Evolutionary conservation across 2,797 vertebrate species (phyloP).

Genomic region (Falco rusticolus): DNA sequence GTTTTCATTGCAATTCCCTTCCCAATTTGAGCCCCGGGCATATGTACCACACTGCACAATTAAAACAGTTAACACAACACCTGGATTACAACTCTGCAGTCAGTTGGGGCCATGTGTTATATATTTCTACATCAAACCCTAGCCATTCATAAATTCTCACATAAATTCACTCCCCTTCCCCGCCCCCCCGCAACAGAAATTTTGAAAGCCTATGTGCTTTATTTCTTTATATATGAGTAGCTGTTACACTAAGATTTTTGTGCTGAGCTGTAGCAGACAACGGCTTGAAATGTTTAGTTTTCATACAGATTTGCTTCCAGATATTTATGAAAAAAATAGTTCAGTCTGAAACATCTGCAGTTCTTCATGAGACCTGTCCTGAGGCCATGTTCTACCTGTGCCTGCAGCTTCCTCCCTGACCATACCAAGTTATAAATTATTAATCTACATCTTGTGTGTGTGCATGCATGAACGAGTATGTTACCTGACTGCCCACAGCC

Average conservation of each 20-base stretch:
- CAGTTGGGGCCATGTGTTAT: slow-evolving; percentile 22
- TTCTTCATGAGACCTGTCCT: background rate
- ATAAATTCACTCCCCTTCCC: background rate
- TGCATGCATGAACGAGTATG: background rate
- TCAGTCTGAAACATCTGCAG: background rate
- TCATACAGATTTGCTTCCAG: background rate
- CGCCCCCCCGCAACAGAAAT: background rate
- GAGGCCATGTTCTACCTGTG: background rate
- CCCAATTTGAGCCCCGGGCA: background rate
- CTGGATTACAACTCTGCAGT: slow-evolving; percentile 61
- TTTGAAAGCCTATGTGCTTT: background rate
- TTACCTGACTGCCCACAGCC: background rate
- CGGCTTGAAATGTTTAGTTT: background rate
- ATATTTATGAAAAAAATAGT: background rate
- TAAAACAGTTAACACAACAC: slow-evolving; percentile 68
- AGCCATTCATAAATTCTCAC: background rate
- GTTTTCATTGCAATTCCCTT: slow-evolving; percentile 43
- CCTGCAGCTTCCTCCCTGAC: background rate
- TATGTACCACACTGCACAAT: slow-evolving; percentile 44
- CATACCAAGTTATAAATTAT: background rate
- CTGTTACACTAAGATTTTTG: background rate
- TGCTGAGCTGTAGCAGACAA: background rate
- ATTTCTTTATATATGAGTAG: background rate
- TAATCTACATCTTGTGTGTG: background rate
- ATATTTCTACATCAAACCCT: slow-evolving; percentile 14